These are phyloP conservation scores for Lutjanus argentimaculatus DNA, from an alignment of 2,797 vertebrate genomes.

Conservation along the genomic window DNA sequence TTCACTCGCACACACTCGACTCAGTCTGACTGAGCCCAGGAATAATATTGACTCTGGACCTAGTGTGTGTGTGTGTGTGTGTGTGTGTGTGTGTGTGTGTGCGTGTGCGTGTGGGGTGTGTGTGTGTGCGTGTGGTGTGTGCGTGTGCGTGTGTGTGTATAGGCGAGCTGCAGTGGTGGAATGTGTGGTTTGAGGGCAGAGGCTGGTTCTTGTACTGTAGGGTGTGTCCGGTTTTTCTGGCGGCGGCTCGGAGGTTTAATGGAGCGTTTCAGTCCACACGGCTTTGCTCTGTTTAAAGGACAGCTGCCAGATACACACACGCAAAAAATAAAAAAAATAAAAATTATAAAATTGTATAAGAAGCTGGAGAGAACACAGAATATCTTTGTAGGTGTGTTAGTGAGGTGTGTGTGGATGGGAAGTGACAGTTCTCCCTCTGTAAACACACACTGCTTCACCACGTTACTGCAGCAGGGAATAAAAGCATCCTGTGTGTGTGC, in stretches of 20 bases:
- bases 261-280: constrained; percentile 23
- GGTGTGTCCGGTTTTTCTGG: constrained; percentile 76
- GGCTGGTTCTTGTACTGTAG: constrained; percentile 47
- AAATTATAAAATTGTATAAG: not conserved
- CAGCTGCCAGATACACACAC: constrained; percentile 25
- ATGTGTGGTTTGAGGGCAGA: constrained; percentile 79
- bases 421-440: constrained; percentile 39
- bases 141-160: constrained; percentile 39
- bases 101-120: constrained; percentile 19
- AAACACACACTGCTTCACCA: constrained; percentile 41
- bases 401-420: constrained; percentile 36
- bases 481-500: constrained; percentile 49
- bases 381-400: constrained; percentile 39
- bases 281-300: constrained; percentile 29
- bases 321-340: not conserved
- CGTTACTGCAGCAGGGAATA: constrained; percentile 14
- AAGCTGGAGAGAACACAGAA: constrained; percentile 30
- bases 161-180: constrained; percentile 45
- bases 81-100: constrained; percentile 5
- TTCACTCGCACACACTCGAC: constrained; percentile 12
- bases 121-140: too few species aligned
- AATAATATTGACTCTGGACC: constrained; percentile 70
- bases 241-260: constrained; percentile 45
- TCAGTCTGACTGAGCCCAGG: constrained; percentile 36
- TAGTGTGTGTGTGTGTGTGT: constrained; percentile 10